Conservation (phyloP, 2,888 invertebrate species). For the Lasioglossum zephyrum region DNA sequence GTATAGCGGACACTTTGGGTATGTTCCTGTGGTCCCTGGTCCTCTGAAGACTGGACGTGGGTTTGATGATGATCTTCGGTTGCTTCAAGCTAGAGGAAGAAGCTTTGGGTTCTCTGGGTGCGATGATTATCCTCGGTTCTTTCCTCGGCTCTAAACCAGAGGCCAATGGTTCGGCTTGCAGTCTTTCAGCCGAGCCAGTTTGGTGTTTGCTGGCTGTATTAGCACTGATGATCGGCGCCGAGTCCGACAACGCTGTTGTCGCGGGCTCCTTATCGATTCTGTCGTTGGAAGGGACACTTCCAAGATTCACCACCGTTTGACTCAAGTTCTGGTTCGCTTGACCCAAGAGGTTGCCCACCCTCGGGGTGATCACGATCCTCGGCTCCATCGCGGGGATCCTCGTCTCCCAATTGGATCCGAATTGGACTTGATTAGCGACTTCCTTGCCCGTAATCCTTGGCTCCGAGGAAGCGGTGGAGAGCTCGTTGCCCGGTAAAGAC, state of each 20-base stretch:
- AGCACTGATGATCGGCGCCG: conserved; percentile 17
- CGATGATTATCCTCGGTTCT: conserved; percentile 88
- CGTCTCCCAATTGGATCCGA: conserved; percentile 55
- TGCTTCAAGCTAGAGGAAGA: conserved; percentile 71
- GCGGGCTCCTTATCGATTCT: conserved; percentile 59
- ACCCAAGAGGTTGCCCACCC: conserved; percentile 71
- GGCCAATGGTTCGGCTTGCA: neutral
- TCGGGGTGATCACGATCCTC: conserved; percentile 78
- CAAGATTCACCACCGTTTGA: conserved; percentile 60
- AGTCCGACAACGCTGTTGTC: conserved; percentile 5
- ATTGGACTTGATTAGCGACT: conserved; percentile 39
- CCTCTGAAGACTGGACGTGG: conserved; percentile 76
- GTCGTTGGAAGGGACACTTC: conserved; percentile 32
- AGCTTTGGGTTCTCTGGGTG: conserved; percentile 85
- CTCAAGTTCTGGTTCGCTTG: conserved; percentile 71
- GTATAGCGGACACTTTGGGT: conserved; percentile 81
- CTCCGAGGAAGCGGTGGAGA: conserved; percentile 56
- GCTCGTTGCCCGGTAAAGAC: conserved; percentile 56
- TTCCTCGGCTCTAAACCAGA: conserved; percentile 62
- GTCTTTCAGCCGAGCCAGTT: conserved; percentile 19
- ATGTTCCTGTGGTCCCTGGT: conserved; percentile 77
- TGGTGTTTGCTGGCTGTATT: neutral
- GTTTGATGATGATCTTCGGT: conserved; percentile 82
- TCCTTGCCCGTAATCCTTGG: conserved; percentile 62
- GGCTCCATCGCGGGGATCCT: conserved; percentile 67